Base-by-base conservation (phyloP, 2,888 invertebrate species). In the Acleris literana region DNA sequence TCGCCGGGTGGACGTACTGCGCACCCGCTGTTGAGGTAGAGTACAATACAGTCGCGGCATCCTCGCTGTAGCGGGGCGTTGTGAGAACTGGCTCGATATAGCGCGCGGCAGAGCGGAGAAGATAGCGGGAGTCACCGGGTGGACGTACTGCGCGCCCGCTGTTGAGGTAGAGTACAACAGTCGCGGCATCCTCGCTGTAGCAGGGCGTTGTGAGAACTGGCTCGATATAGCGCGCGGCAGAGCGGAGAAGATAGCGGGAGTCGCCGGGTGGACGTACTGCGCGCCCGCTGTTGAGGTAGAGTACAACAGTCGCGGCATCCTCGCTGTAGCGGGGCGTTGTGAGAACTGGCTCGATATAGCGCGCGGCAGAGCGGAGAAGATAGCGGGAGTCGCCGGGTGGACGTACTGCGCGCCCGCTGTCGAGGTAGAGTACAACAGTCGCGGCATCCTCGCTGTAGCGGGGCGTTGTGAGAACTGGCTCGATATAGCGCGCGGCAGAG, bases 221-320 rank as follows among this genome's bases (percentile, higher is more conserved):
- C 60, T 90, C 0, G 63, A 71, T 1, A 56, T 76, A 0, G 86
- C 2, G 54, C 76, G 0, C 52, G 67, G 29, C 29, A 80, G 78
- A 3, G 87, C 85, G 0, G 77, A 69, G 74, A 81, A 77, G 60
- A 85, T 91, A 1, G 90, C 86, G 0, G 89, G 88, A 0, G 69
- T 70, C 0, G 88, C 88, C 0, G 68, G 80, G 1, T 80, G 80
- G 18, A 78, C 86, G 0, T 84, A 77, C 72, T 87, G 83, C 60
- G 65, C 79, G 18, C 86, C 87, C 0, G 85, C 89, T 3, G 81
- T 88, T 0, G 89, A 92, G 82, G 91, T 91, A 53, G 9, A 43
- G 63, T 64, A 59, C 29, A 17, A 9, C 0, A 17, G 51, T 55
- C 53, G 7, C 49, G 49, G 11, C 3, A 33, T 33, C 13, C 33